Evolutionary conservation across 2,113 vertebrate species (phyloP).

Genomic region (Todiramphus chloris): DNA sequence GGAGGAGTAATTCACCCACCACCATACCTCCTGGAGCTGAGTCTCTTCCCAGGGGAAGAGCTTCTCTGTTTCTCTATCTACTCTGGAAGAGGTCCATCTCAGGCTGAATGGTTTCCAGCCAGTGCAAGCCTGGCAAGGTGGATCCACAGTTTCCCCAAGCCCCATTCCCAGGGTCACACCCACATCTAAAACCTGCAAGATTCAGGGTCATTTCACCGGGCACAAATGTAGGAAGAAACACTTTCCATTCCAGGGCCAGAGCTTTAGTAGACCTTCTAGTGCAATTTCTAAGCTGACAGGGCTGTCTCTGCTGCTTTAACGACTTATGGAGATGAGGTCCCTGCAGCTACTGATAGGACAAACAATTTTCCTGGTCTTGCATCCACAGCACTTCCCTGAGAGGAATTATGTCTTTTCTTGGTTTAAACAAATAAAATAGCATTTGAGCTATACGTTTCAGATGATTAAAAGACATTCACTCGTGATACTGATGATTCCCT

Average conservation of each 20-base stretch:
- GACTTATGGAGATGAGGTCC: not conserved
- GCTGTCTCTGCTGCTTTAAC: not conserved
- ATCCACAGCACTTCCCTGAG: slow-evolving; percentile 22
- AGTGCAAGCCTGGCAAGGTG: not conserved
- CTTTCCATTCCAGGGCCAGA: not conserved
- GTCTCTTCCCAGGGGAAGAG: not conserved
- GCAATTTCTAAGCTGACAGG: not conserved
- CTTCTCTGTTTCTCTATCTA: fast-evolving
- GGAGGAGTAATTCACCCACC: not conserved
- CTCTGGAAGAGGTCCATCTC: not conserved
- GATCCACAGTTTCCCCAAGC: not conserved
- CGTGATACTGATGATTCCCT: slow-evolving; percentile 38
- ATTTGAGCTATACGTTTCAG: slow-evolving; percentile 43
- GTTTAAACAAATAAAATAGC: slow-evolving; percentile 44
- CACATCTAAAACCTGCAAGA: not conserved
- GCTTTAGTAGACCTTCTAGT: not conserved
- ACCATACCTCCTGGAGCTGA: not conserved
- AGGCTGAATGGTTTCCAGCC: not conserved
- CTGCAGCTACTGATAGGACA: slow-evolving; percentile 45
- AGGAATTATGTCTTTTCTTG: slow-evolving; percentile 35
- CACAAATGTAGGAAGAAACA: not conserved
- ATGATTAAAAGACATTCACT: slow-evolving; percentile 53
- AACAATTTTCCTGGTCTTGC: slow-evolving; percentile 26
- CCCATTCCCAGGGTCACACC: not conserved
- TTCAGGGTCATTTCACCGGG: not conserved